phyloP scores from a whole-genome alignment of 2,113 vertebrate species.

The Acinonyx jubatus region DNA sequence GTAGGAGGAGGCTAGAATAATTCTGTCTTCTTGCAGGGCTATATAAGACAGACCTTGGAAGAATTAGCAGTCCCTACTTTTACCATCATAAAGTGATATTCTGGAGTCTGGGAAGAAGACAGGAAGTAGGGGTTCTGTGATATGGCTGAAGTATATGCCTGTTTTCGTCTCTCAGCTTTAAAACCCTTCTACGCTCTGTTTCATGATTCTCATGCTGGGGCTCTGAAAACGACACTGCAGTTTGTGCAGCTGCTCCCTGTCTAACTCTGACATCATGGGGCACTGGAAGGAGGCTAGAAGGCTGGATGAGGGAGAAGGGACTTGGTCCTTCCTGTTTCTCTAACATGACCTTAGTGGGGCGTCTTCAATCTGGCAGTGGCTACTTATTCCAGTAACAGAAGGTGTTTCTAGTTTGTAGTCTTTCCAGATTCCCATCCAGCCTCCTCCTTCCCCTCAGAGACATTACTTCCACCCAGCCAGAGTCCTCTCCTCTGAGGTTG shows the following conservation, averaged over 20 bases:
- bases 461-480: not conserved
- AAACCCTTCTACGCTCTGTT: not conserved
- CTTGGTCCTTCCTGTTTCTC: not conserved
- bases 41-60: not conserved
- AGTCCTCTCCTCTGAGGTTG: not conserved
- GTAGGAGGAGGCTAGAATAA: not conserved
- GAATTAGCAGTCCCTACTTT: not conserved
- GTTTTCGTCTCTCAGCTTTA: not conserved
- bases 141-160: not conserved
- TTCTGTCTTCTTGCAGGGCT: not conserved
- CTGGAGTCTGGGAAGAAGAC: not conserved
- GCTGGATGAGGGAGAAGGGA: not conserved
- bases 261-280: not conserved
- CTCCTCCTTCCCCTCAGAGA: not conserved
- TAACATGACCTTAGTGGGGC: not conserved
- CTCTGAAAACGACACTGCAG: not conserved
- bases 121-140: not conserved
- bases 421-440: not conserved
- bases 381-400: not conserved
- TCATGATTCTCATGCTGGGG: not conserved
- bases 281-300: not conserved
- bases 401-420: not conserved
- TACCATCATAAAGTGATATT: not conserved
- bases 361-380: not conserved
- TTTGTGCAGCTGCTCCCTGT: not conserved